Percentiles rank a stretch among this genome's conserved stretches.
Conservation (phyloP, 2,888 invertebrate species). For the Poecilobothrus nobilitatus region DNA sequence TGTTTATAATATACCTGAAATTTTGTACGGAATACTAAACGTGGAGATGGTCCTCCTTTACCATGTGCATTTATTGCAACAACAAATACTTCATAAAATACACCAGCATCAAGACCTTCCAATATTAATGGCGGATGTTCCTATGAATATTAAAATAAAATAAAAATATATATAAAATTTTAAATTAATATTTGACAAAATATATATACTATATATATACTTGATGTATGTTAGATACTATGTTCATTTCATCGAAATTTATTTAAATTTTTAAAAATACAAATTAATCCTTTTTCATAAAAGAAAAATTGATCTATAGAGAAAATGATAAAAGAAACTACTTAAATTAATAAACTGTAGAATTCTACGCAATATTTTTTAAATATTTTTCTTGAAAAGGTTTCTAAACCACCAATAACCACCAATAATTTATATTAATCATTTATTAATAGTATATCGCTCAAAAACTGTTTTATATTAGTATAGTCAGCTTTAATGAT, state of each 20-base stretch:
- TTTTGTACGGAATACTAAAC: slow-evolving; percentile 67
- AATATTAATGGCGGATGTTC: slow-evolving; percentile 65
- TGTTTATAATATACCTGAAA: slow-evolving; percentile 27
- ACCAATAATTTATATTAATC: neutral
- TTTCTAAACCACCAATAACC: too few relatives aligned
- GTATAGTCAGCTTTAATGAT: too few relatives aligned
- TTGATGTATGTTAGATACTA: neutral
- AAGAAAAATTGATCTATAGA: too few relatives aligned
- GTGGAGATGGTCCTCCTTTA: slow-evolving; percentile 63
- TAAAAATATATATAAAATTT: neutral
- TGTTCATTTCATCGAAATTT: too few relatives aligned
- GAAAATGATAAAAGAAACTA: too few relatives aligned
- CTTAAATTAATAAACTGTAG: too few relatives aligned
- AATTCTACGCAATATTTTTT: too few relatives aligned
- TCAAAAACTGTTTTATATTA: too few relatives aligned
- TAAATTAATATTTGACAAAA: neutral
- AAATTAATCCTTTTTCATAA: too few relatives aligned
- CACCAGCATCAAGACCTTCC: slow-evolving; percentile 63
- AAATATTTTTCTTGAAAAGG: too few relatives aligned
- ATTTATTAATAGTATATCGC: neutral
- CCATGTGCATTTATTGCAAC: slow-evolving; percentile 74
- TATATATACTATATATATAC: neutral
- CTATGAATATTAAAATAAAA: too few relatives aligned
- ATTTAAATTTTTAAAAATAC: too few relatives aligned
- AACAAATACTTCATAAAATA: slow-evolving; percentile 71